Percentiles rank a stretch among this genome's conserved stretches.
Conservation (phyloP, 2,113 vertebrate species). For the Albula goreensis region DNA sequence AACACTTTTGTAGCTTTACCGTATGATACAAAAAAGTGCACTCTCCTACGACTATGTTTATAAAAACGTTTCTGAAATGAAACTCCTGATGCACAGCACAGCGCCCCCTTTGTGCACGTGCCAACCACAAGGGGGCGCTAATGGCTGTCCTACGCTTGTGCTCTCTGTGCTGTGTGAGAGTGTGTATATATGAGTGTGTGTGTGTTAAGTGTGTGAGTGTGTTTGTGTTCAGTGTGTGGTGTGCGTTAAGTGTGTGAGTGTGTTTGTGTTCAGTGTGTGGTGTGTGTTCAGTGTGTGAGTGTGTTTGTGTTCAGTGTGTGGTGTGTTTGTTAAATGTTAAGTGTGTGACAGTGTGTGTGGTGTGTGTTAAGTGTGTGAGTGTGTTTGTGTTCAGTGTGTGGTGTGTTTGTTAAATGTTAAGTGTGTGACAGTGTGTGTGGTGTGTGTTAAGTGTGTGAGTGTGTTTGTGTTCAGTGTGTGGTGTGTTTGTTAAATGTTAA, state of each 20-base stretch:
- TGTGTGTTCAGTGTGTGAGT: not conserved
- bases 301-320: not conserved
- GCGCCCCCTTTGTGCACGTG: conserved; percentile 22
- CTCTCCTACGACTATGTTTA: conserved; percentile 85
- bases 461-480: not conserved
- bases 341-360: no score
- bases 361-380: not conserved
- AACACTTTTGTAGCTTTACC: conserved; percentile 74
- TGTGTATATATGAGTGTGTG: conserved; percentile 28
- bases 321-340: not conserved
- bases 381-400: not conserved
- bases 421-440: no score
- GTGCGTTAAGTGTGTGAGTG: not conserved
- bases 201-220: not conserved
- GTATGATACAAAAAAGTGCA: conserved; percentile 94
- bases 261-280: conserved; percentile 33
- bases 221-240: not conserved
- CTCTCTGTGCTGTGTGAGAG: conserved; percentile 18
- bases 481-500: not conserved
- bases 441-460: not conserved
- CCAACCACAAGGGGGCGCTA: not conserved
- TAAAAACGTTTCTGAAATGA: conserved; percentile 83
- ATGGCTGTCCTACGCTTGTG: not conserved
- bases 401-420: not conserved
- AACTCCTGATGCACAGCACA: conserved; percentile 61